A percentile compares a stretch with the other conserved stretches of the same genome.
phyloP scores from a whole-genome alignment of 2,888 invertebrate genomes.

The Mythimna pallens region DNA sequence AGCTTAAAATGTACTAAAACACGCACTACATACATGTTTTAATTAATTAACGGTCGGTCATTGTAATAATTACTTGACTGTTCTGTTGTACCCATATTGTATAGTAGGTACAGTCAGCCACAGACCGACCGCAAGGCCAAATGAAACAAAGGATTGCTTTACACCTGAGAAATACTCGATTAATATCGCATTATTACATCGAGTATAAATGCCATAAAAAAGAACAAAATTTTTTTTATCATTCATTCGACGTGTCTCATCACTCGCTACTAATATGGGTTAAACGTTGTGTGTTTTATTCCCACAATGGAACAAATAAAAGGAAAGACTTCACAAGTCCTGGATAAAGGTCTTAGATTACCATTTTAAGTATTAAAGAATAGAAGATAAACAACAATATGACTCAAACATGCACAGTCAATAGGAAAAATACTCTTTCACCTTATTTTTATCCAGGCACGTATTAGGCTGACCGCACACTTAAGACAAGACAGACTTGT shows the following conservation, averaged over 20 bases:
- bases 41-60: slow-evolving; percentile 50
- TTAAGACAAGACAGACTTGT: no score
- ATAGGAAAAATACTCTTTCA: no score
- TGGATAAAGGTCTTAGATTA: no score
- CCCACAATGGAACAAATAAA: no score
- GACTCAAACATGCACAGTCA: no score
- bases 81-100: slow-evolving; percentile 15
- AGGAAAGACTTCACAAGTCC: no score
- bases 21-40: slow-evolving; percentile 31
- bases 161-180: slow-evolving; percentile 56
- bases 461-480: no score
- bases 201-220: slow-evolving; percentile 9
- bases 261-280: neutral
- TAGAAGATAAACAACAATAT: no score
- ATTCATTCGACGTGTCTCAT: slow-evolving; percentile 37
- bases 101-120: slow-evolving; percentile 40
- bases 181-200: slow-evolving; percentile 21
- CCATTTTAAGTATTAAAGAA: no score
- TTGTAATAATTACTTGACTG: slow-evolving; percentile 40
- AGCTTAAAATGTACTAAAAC: slow-evolving; percentile 36
- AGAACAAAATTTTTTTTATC: slow-evolving; percentile 36
- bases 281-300: no score
- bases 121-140: slow-evolving; percentile 65
- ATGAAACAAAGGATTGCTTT: slow-evolving; percentile 64
- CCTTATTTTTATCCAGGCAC: no score